These are phyloP conservation scores for Eucriotettix oculatus DNA, from an alignment of 2,888 invertebrate genomes.

Conservation along the genomic window DNA sequence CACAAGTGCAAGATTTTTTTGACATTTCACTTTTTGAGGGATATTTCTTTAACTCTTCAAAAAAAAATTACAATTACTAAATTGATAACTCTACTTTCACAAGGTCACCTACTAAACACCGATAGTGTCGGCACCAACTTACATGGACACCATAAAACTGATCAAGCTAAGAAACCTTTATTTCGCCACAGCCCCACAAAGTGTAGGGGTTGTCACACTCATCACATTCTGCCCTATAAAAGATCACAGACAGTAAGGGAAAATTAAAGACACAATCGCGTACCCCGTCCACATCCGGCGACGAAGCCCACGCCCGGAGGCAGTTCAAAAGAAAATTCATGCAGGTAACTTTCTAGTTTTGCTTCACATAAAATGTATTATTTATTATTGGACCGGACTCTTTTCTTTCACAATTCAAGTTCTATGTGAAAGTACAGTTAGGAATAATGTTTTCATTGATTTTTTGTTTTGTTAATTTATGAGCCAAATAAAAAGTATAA, in stretches of 20 bases:
- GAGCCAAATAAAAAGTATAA: background rate
- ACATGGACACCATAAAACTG: constrained; percentile 9
- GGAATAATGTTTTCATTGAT: too few relatives aligned
- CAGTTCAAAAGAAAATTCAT: too few relatives aligned
- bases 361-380: too few relatives aligned
- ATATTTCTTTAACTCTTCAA: too few relatives aligned
- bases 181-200: background rate
- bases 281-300: background rate
- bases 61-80: background rate
- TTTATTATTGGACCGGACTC: background rate
- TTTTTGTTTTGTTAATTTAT: too few relatives aligned
- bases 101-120: constrained; percentile 3
- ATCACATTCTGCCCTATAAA: constrained; percentile 7
- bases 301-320: background rate
- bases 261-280: constrained; percentile 6
- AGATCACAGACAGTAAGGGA: constrained; percentile 10
- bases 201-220: background rate
- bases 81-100: background rate
- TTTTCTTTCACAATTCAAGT: too few relatives aligned
- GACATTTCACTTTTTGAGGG: too few relatives aligned
- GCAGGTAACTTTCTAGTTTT: too few relatives aligned
- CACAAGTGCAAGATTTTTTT: constrained; percentile 7
- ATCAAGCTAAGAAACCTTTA: constrained; percentile 2
- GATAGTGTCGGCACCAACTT: constrained; percentile 5
- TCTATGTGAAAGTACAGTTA: too few relatives aligned